Evolutionary conservation across 2,113 vertebrate genomes (phyloP), one percentile per base, ranked within the genome.

Genomic region (Ifrita kowaldi): DNA sequence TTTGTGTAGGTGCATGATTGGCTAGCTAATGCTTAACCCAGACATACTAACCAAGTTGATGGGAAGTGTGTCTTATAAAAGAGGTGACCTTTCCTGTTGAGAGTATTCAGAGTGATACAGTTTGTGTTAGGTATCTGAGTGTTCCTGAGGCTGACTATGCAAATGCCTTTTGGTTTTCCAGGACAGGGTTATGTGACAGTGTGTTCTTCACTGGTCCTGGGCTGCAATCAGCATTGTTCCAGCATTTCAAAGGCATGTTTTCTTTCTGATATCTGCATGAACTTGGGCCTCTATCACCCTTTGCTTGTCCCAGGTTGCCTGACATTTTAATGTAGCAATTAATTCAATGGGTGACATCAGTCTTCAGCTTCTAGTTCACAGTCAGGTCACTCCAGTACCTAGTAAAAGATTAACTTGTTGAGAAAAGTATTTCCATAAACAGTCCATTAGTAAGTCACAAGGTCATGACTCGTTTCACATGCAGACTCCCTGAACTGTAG

Each of bases 321-420:
- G 50, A 59, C n/a, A 63, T 30, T 73, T 90, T 74, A 74, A 39
- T 50, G 42, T 76, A 63, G 50, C 55, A 76, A 17, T 83, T 95
- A 86, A 77, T 88, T 90, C 39, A 77, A 6, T 32, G 30, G 11
- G 16, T 86, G n/a, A 57, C 30, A 70, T 63, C 24, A 73, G 46
- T 80, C 30, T 88, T 86, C 50, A 77, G 63, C 46, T 77, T 80
- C 55, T 83, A 46, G 59, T 88, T 96, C 79, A 64, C 53, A 92
- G 64, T 11, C 52, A 64, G 41, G 64, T 69, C 56, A 62, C 65
- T 89, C 42, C 35, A 75, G 35, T 79, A 62, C 44, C 19, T 80
- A 24, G 75, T 87, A 8, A 74, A 88, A 93, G 35, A 84, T 92
- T 93, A 92, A 94, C 71, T 57, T 80, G 20, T 57, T 73, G 49